These are phyloP conservation scores for Ctenomys sociabilis DNA, from an alignment of 2,113 vertebrate genomes.

Conservation along the genomic window DNA sequence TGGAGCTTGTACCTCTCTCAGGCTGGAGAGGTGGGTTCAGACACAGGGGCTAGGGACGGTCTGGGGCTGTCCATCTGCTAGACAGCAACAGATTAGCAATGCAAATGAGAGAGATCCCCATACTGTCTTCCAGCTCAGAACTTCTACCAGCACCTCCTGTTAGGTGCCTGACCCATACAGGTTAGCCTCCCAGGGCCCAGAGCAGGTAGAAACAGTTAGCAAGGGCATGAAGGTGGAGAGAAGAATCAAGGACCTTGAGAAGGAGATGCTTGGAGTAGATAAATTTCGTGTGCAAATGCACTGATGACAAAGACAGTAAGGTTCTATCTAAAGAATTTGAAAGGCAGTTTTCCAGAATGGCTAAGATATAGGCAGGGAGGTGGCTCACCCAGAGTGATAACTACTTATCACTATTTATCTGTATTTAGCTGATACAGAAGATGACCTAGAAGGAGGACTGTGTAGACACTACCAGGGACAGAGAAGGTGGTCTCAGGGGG, in stretches of 20 bases:
- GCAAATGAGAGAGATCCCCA: too few species aligned
- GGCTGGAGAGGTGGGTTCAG: neutral
- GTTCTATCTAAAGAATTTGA: neutral
- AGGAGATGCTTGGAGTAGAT: neutral
- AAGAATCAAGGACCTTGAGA: neutral
- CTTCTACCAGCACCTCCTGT: neutral
- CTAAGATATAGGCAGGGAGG: too few species aligned
- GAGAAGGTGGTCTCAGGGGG: neutral
- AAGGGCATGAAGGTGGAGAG: neutral
- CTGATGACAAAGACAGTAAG: neutral
- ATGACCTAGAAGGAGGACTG: neutral
- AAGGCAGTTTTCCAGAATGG: too few species aligned
- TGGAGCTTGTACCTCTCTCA: fast-evolving
- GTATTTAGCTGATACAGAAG: neutral
- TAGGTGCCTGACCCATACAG: neutral
- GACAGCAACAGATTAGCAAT: neutral
- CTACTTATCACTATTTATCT: neutral
- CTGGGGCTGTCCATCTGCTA: too few species aligned
- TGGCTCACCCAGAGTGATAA: neutral
- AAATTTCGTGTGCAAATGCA: neutral
- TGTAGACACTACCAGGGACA: neutral
- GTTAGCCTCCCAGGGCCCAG: neutral
- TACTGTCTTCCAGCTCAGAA: neutral
- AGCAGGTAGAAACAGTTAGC: neutral
- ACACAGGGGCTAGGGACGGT: too few species aligned